phyloP scores from a whole-genome alignment of 2,888 invertebrate species.

The Cremastinae sp. region DNA sequence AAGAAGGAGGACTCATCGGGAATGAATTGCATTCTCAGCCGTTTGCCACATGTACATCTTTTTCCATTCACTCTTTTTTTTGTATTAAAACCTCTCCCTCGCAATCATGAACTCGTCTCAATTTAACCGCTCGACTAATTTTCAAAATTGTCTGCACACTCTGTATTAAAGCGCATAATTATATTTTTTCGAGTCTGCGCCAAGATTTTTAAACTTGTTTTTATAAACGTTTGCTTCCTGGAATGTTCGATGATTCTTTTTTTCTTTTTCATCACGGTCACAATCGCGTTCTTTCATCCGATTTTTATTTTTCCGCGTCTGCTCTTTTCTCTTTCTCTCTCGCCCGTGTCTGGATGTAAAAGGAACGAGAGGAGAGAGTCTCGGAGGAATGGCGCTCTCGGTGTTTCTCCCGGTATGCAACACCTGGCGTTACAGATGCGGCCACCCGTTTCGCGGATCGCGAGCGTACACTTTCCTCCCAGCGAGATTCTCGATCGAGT shows the following conservation, averaged over 20 bases:
- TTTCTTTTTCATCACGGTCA: no score
- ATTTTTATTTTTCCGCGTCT: constrained; percentile 74
- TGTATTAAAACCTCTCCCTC: neutral
- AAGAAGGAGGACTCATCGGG: constrained; percentile 7
- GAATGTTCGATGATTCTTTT: no score
- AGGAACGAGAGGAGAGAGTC: constrained; percentile 30
- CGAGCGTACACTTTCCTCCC: constrained; percentile 45
- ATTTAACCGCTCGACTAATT: constrained; percentile 5
- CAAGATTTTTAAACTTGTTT: neutral
- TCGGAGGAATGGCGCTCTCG: constrained; percentile 25
- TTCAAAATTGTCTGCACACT: no score
- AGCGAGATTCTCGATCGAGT: constrained; percentile 41
- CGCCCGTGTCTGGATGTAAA: constrained; percentile 1
- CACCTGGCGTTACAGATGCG: constrained; percentile 64
- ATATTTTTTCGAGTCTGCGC: neutral
- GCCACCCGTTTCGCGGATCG: constrained; percentile 58
- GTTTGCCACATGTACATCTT: constrained; percentile 39
- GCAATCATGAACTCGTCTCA: neutral
- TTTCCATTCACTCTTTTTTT: constrained; percentile 46
- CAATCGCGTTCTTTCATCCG: constrained; percentile 46
- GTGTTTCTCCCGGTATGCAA: constrained; percentile 56
- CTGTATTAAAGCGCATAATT: neutral
- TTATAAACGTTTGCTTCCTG: neutral
- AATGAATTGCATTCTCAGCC: constrained; percentile 47
- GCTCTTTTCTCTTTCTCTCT: constrained; percentile 1